Evolutionary conservation across 2,888 invertebrate species (phyloP), one percentile per base, ranked within the genome.

Genomic region (Lasioglossum vierecki): DNA sequence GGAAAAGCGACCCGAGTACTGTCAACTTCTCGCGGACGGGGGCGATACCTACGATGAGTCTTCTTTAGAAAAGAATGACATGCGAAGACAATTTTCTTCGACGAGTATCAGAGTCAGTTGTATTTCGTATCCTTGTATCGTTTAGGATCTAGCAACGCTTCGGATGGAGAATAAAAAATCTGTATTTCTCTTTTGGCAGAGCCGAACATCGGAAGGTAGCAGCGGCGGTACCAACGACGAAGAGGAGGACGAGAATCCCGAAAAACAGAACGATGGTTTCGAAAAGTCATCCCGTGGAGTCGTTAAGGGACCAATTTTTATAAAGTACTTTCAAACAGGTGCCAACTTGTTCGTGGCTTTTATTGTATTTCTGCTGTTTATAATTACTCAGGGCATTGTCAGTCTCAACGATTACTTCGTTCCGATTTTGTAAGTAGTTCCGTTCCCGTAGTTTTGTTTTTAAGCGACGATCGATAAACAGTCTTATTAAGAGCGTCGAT

Each of bases 371-470:
- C 83, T 95, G 0, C 91, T 96, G 11, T 96, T 96, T 88, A 13
- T 97, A 1, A 22, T 96, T 22, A 96, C 97, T 0, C 97, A 97
- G 89, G 92, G 95, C 0, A 93, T 96, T n/a, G 97, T 96, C 2
- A 97, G 97, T 83, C 94, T 96, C 0, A 96, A 96, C 0, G 98
- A 98, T 93, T 97, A 96, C 91, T 98, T 97, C 96, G 95, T 97
- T 71, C 93, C 94, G 57, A 86, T 92, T 70, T 79, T 95, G 93
- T 94, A 76, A 92, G 94, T 92, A 83, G 72, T 46, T 41, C 15
- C n/a, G 18, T 8, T 26, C 68, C 4, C 22, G 26, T 18, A n/a
- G 22, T 3, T n/a, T n/a, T n/a, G 53, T 53, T 53, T 9, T 8
- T 2, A 49, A 18, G 49, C 49, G 49, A n/a, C n/a, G 9, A 11